These are phyloP conservation scores for Danio albolineatus DNA, from an alignment of 2,797 vertebrate species.

Conservation along the genomic window DNA sequence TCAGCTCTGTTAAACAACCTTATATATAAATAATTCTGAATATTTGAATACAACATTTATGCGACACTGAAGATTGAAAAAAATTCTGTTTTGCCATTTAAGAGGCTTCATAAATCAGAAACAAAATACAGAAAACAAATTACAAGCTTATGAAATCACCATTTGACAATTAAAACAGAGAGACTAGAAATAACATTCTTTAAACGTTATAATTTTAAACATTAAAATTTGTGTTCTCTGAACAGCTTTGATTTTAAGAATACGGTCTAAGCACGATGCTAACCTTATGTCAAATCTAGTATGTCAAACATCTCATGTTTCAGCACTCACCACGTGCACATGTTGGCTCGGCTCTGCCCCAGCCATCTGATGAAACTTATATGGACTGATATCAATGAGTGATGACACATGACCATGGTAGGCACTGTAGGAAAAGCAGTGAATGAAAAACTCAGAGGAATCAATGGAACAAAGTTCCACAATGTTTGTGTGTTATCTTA, in stretches of 20 bases:
- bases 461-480: constrained; percentile 16
- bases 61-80: no score
- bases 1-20: neutral
- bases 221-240: neutral
- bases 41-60: no score
- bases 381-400: constrained; percentile 97
- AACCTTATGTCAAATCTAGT: constrained; percentile 21
- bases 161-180: no score
- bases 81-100: no score
- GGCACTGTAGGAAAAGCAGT: constrained; percentile 80
- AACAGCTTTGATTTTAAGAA: constrained; percentile 3
- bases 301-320: constrained; percentile 33
- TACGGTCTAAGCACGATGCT: constrained; percentile 5
- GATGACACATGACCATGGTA: constrained; percentile 97
- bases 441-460: constrained; percentile 24
- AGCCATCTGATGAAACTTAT: constrained; percentile 91
- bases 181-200: no score
- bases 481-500: constrained; percentile 3
- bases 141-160: no score
- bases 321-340: constrained; percentile 93
- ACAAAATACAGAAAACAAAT: no score
- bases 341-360: constrained; percentile 82
- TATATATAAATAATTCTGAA: neutral
- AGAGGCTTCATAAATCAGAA: no score
- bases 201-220: no score